phyloP scores from a whole-genome alignment of 2,113 vertebrate genomes.

The Callipepla californica region DNA sequence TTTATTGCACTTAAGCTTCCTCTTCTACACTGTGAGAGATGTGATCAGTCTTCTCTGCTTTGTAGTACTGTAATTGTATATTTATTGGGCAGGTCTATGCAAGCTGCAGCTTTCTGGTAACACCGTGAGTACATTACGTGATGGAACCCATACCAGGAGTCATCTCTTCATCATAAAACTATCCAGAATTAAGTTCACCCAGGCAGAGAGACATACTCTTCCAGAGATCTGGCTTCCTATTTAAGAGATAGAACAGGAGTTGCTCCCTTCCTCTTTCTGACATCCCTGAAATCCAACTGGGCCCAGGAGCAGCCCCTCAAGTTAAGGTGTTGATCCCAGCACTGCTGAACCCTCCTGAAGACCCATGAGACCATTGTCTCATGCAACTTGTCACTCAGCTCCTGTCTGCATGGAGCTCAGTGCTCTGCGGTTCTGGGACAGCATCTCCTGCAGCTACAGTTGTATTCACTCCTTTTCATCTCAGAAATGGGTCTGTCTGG shows the following conservation, averaged over 20 bases:
- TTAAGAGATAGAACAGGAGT: accelerated
- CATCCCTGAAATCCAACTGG: background rate
- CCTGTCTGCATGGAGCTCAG: accelerated
- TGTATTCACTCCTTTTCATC: background rate
- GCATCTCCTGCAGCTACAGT: background rate
- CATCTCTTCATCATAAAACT: background rate
- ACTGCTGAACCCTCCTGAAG: background rate
- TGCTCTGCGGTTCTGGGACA: background rate
- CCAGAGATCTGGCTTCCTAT: background rate
- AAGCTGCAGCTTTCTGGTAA: background rate
- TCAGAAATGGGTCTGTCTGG: background rate
- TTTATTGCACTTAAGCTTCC: background rate
- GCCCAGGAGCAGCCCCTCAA: background rate
- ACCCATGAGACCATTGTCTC: background rate
- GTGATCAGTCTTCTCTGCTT: background rate
- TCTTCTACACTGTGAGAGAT: background rate
- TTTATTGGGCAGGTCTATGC: background rate
- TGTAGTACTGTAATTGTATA: background rate
- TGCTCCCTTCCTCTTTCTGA: background rate
- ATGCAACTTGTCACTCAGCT: background rate
- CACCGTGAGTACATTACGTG: accelerated
- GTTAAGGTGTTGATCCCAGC: background rate
- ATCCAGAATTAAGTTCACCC: background rate
- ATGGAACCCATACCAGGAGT: background rate
- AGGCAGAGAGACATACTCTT: background rate